Percentiles rank a stretch among this genome's conserved stretches.
These are phyloP conservation scores for Zoanthus solanderi DNA, from an alignment of 92 coral and sea anemone species.

Conservation along the genomic window DNA sequence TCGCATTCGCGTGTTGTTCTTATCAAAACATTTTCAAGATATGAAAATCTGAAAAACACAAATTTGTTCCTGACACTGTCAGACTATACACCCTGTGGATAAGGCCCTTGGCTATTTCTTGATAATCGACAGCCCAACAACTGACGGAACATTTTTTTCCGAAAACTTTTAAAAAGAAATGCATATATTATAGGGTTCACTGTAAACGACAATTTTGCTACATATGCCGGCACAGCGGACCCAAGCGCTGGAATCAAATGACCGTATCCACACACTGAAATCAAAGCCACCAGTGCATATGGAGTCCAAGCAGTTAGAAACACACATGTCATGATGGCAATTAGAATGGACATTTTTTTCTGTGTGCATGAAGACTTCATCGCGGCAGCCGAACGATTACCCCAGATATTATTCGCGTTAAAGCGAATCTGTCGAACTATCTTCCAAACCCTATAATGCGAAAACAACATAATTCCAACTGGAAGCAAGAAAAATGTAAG, in stretches of 20 bases:
- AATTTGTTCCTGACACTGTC: too few species aligned
- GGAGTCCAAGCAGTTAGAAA: slow-evolving; percentile 89
- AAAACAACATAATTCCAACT: slow-evolving; percentile 42
- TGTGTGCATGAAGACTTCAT: slow-evolving; percentile 55
- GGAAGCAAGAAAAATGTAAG: slow-evolving; percentile 74
- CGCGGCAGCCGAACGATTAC: slow-evolving; percentile 56
- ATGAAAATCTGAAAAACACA: too few species aligned
- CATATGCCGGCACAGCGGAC: slow-evolving; percentile 68
- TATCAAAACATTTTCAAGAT: too few species aligned
- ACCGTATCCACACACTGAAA: slow-evolving; percentile 48
- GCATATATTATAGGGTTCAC: slow-evolving; percentile 79
- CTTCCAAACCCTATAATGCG: slow-evolving; percentile 59
- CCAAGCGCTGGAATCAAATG: slow-evolving; percentile 29
- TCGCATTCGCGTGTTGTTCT: too few species aligned
- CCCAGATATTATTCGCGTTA: slow-evolving; percentile 69
- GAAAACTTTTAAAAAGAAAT: slow-evolving; percentile 69
- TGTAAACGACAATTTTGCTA: slow-evolving; percentile 60
- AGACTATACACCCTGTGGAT: background rate
- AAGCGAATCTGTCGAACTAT: slow-evolving; percentile 53
- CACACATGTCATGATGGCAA: slow-evolving; percentile 66
- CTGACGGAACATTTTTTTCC: slow-evolving; percentile 26
- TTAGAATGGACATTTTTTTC: slow-evolving; percentile 54
- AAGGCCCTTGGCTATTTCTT: background rate
- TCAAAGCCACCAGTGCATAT: slow-evolving; percentile 78
- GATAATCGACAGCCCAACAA: background rate